phyloP scores from a whole-genome alignment of 2,888 invertebrate species.

The Spialia ferax region DNA sequence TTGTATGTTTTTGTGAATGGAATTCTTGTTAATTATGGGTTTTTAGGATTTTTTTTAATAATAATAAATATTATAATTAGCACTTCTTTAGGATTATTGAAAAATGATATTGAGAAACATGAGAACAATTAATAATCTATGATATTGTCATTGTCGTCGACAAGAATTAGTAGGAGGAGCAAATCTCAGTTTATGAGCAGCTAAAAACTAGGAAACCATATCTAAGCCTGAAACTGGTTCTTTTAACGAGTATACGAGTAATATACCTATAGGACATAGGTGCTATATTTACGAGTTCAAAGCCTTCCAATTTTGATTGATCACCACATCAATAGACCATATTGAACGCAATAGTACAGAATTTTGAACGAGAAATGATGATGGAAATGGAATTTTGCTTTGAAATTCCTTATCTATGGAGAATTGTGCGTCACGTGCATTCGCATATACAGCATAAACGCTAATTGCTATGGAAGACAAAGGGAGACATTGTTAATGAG shows the following conservation, averaged over 20 bases:
- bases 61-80: no score
- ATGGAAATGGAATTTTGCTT: slow-evolving; percentile 1
- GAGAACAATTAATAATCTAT: no score
- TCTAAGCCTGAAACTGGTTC: no score
- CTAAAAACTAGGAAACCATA: no score
- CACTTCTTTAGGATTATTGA: no score
- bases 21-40: no score
- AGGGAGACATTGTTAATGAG: no score
- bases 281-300: background rate
- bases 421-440: background rate
- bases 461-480: background rate
- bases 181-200: no score
- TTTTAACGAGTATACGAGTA: background rate
- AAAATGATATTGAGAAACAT: background rate
- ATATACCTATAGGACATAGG: background rate
- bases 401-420: background rate
- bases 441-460: background rate
- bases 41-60: no score
- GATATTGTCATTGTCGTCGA: no score
- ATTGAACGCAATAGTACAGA: slow-evolving; percentile 1
- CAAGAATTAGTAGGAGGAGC: no score
- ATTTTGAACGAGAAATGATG: slow-evolving; percentile 4
- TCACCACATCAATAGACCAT: background rate
- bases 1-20: background rate
- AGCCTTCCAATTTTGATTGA: background rate